phyloP scores from a whole-genome alignment of 2,113 vertebrate species.

The Leuciscus idus region DNA sequence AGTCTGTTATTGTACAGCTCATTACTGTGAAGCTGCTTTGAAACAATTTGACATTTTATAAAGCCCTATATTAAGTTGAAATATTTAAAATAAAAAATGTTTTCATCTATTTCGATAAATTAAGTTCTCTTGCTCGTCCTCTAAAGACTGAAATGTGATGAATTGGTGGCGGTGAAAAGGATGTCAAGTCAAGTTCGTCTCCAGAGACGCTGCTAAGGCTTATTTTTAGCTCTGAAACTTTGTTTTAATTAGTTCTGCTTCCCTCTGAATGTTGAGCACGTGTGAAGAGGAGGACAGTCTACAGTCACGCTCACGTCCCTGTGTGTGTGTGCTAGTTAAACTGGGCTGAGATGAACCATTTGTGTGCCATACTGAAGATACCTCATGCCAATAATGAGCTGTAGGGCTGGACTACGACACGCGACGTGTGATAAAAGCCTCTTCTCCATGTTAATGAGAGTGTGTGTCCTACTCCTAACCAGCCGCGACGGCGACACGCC shows the following conservation, averaged over 20 bases:
- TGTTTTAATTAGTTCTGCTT: slow-evolving; percentile 41
- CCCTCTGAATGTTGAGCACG: background rate
- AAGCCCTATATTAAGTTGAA: too few relatives aligned
- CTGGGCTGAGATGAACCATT: background rate
- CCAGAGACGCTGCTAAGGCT: background rate
- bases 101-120: too few relatives aligned
- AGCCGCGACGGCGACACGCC: too few relatives aligned
- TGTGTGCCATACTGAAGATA: background rate
- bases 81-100: too few relatives aligned
- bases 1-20: too few relatives aligned
- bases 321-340: background rate
- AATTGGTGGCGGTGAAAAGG: background rate
- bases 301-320: background rate
- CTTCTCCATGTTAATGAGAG: too few relatives aligned
- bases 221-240: slow-evolving; percentile 48
- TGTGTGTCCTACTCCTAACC: too few relatives aligned
- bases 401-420: background rate
- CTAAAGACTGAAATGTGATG: background rate
- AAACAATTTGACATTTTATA: too few relatives aligned
- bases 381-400: slow-evolving; percentile 23
- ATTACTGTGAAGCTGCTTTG: too few relatives aligned
- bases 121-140: too few relatives aligned
- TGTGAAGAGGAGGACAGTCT: background rate
- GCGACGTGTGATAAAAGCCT: too few relatives aligned
- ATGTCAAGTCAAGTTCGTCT: background rate